Evolutionary conservation across 2,888 invertebrate species (phyloP).

Genomic region (Limnephilus rhombicus): DNA sequence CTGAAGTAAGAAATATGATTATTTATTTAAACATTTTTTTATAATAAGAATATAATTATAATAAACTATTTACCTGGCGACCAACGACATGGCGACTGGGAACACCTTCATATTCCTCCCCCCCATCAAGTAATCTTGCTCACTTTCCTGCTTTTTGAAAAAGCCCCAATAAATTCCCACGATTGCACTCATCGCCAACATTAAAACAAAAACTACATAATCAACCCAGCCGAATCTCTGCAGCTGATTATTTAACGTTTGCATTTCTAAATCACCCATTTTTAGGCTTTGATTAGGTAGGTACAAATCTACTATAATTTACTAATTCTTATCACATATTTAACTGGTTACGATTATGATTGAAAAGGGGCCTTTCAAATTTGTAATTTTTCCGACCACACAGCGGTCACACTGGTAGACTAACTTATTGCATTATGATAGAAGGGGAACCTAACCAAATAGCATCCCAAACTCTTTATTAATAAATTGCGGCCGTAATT

Average conservation of each 20-base stretch:
- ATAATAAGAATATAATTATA: background rate
- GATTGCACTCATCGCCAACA: slow-evolving; percentile 86
- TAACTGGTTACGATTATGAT: background rate
- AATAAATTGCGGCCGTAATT: slow-evolving; percentile 64
- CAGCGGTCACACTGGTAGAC: slow-evolving; percentile 47
- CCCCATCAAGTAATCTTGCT: slow-evolving; percentile 88
- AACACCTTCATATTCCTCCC: slow-evolving; percentile 89
- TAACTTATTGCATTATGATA: slow-evolving; percentile 58
- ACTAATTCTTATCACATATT: background rate
- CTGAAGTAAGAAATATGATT: background rate
- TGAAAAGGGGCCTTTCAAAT: background rate
- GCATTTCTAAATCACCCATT: slow-evolving; percentile 70
- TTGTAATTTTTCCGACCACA: slow-evolving; percentile 22
- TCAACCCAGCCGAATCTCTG: slow-evolving; percentile 85
- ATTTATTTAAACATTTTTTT: background rate
- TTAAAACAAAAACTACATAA: slow-evolving; percentile 86
- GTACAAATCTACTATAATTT: background rate
- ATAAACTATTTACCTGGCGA: slow-evolving; percentile 82
- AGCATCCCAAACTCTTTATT: slow-evolving; percentile 65
- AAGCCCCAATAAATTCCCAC: slow-evolving; percentile 92
- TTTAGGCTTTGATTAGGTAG: slow-evolving; percentile 6
- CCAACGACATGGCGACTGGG: slow-evolving; percentile 90
- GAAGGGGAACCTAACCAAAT: slow-evolving; percentile 60
- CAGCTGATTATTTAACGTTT: slow-evolving; percentile 76
- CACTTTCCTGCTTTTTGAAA: slow-evolving; percentile 80